phyloP scores from a whole-genome alignment of 2,113 vertebrate genomes.

The Hymenochirus boettgeri region DNA sequence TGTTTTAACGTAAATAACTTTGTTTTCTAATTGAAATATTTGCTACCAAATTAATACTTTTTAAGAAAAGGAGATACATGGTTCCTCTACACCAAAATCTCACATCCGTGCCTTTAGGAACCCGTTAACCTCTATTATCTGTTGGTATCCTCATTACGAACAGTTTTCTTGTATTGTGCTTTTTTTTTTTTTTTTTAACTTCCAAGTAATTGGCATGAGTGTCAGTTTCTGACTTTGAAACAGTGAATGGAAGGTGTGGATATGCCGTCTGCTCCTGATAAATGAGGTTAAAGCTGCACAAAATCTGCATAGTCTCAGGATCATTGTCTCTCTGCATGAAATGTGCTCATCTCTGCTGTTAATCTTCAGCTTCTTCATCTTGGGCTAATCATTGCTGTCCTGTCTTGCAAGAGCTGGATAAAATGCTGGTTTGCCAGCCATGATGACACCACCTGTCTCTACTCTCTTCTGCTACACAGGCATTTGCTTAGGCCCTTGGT shows the following conservation, averaged over 20 bases:
- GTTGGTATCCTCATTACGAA: background rate
- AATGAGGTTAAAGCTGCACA: slow-evolving; percentile 5
- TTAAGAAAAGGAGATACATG: no score
- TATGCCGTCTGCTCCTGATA: slow-evolving; percentile 3
- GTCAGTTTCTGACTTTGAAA: slow-evolving; percentile 4
- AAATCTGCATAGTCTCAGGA: background rate
- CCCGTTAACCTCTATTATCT: background rate
- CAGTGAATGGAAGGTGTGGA: slow-evolving; percentile 5
- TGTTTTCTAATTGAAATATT: no score
- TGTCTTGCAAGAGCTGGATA: background rate
- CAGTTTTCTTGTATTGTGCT: background rate
- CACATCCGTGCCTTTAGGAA: background rate
- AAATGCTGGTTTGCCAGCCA: slow-evolving; percentile 2
- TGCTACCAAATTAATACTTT: no score
- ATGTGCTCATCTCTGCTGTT: background rate
- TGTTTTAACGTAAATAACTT: no score
- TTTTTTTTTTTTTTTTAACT: background rate
- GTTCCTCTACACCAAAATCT: no score
- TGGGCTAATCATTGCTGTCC: background rate
- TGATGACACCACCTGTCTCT: background rate
- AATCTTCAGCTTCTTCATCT: background rate
- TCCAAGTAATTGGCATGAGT: background rate
- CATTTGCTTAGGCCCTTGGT: no score
- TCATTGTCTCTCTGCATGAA: slow-evolving; percentile 5
- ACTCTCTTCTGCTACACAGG: background rate